phyloP scores from a whole-genome alignment of 1,140 invertebrate species.

The Anastatus disparis region DNA sequence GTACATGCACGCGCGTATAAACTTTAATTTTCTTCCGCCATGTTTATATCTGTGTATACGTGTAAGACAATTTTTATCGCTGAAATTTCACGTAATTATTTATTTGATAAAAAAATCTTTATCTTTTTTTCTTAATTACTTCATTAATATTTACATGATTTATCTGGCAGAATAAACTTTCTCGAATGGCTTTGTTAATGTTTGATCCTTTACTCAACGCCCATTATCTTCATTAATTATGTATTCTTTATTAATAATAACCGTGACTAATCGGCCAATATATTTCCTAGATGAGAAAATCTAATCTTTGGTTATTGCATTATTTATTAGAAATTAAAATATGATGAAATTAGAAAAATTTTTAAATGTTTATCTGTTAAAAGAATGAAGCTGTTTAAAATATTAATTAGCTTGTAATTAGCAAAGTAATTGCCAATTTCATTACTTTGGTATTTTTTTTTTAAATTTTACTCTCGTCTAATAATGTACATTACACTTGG shows the following conservation, averaged over 20 bases:
- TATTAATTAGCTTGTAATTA: constrained; percentile 7
- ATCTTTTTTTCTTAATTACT: constrained; percentile 18
- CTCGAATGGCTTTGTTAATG: too few relatives aligned
- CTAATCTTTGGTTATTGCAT: too few relatives aligned
- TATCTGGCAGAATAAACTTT: too few relatives aligned
- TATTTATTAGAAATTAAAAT: too few relatives aligned
- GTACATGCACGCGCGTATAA: too few relatives aligned
- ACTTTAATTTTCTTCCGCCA: constrained; percentile 3
- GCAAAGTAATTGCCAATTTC: constrained; percentile 13
- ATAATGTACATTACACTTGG: neutral
- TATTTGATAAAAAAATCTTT: neutral
- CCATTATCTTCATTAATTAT: too few relatives aligned
- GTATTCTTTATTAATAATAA: too few relatives aligned
- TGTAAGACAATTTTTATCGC: constrained; percentile 8
- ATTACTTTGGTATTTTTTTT: constrained; percentile 2
- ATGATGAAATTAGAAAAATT: too few relatives aligned
- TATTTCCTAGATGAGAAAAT: too few relatives aligned
- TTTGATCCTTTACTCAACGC: too few relatives aligned
- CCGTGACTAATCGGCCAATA: too few relatives aligned
- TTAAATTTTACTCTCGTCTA: neutral
- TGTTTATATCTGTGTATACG: neutral
- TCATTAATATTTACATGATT: constrained; percentile 31
- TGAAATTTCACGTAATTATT: neutral
- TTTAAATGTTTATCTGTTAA: too few relatives aligned
- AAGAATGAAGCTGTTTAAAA: neutral